phyloP scores from a whole-genome alignment of 2,797 vertebrate genomes.

The Chelon auratus region DNA sequence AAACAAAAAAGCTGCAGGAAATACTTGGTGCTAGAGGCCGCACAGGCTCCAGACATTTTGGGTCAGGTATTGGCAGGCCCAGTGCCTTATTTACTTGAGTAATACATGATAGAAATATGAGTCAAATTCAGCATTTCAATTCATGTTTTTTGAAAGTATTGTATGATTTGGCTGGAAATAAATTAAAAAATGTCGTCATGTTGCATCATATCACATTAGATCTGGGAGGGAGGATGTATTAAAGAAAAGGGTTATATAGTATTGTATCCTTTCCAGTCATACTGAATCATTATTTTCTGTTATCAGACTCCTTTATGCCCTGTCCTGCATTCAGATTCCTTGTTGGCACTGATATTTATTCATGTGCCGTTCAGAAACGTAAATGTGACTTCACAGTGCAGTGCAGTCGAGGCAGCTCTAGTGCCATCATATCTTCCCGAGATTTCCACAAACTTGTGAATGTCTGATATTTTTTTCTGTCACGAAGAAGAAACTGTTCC shows the following conservation, averaged over 20 bases:
- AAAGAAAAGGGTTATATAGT: not conserved
- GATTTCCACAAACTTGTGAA: constrained; percentile 3
- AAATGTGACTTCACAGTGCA: not conserved
- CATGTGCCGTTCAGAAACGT: constrained; percentile 5
- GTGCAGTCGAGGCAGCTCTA: not conserved
- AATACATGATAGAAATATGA: constrained; percentile 23
- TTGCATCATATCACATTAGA: not conserved
- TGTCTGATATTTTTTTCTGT: not conserved
- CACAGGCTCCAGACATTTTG: constrained; percentile 44
- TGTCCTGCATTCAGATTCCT: constrained; percentile 13
- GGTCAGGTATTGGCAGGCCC: constrained; percentile 70
- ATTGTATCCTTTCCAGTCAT: too few relatives aligned
- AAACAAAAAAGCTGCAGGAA: constrained; percentile 61
- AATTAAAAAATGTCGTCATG: not conserved
- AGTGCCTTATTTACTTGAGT: constrained; percentile 78
- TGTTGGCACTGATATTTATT: constrained; percentile 4
- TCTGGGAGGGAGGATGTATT: not conserved
- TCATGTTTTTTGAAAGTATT: not conserved
- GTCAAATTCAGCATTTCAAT: constrained; percentile 18
- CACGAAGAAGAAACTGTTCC: not conserved
- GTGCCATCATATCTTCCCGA: not conserved
- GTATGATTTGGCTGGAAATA: too few relatives aligned
- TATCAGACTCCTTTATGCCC: constrained; percentile 10
- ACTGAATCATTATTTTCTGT: not conserved
- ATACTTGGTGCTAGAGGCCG: constrained; percentile 74